Conservation (phyloP, 1,140 invertebrate species). For the Drosophila persimilis region DNA sequence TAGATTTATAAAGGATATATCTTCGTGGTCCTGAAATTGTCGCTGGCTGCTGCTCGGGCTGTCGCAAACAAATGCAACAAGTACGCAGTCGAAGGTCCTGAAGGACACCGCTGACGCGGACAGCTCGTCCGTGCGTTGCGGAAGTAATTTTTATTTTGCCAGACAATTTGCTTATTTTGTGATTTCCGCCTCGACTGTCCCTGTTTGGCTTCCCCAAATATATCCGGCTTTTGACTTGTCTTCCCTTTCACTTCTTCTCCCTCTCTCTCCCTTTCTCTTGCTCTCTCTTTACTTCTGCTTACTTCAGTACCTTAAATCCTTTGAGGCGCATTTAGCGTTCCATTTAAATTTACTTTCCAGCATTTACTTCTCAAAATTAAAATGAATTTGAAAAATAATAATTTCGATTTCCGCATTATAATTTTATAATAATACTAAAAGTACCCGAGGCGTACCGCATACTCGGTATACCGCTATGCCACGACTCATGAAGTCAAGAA, state of each 20-base stretch:
- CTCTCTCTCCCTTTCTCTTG: conserved; percentile 11
- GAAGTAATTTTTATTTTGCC: conserved; percentile 82
- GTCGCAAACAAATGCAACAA: conserved; percentile 46
- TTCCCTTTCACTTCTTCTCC: conserved; percentile 8
- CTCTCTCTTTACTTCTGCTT: background rate
- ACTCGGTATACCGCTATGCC: too few relatives aligned
- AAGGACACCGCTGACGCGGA: conserved; percentile 7
- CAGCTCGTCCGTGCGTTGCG: conserved; percentile 59
- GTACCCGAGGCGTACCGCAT: too few relatives aligned
- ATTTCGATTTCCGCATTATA: too few relatives aligned
- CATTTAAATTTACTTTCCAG: conserved; percentile 3
- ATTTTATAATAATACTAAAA: too few relatives aligned
- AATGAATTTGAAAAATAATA: background rate
- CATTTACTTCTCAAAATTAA: conserved; percentile 1
- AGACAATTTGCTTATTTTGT: conserved; percentile 83
- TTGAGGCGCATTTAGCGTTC: conserved; percentile 15
- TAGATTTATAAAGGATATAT: background rate
- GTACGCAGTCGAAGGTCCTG: conserved; percentile 35
- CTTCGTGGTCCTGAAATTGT: too few relatives aligned
- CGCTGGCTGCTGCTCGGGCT: too few relatives aligned
- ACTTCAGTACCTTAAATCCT: conserved; percentile 26
- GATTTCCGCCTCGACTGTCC: conserved; percentile 69
- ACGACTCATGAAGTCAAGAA: too few relatives aligned
- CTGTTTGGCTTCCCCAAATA: conserved; percentile 49
- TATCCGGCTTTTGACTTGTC: conserved; percentile 67